These are phyloP conservation scores for Actinia tenebrosa DNA, from an alignment of 64 coral and sea anemone species.

Conservation along the genomic window DNA sequence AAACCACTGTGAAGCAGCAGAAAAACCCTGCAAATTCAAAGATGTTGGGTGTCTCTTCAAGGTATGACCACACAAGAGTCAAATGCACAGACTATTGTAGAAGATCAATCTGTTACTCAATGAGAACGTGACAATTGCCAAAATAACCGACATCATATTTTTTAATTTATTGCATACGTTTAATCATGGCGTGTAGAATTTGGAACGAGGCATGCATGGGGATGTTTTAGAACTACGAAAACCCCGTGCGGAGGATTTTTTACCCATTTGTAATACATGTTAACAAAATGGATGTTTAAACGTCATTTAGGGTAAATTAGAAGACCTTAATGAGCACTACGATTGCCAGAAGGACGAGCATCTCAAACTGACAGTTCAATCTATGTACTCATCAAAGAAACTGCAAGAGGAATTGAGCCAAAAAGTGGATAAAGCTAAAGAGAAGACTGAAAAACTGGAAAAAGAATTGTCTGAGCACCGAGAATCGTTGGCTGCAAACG, in stretches of 20 bases:
- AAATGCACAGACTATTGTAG: not conserved
- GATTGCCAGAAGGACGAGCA: slow-evolving; percentile 32
- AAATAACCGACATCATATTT: no score
- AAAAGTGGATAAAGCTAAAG: slow-evolving; percentile 6
- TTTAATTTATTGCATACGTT: no score
- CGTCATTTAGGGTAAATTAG: slow-evolving; percentile 20
- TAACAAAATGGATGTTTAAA: not conserved
- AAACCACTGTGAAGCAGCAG: slow-evolving; percentile 26
- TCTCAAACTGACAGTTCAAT: slow-evolving; percentile 21
- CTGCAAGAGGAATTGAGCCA: not conserved
- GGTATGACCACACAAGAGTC: slow-evolving; percentile 7
- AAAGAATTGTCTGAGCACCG: slow-evolving; percentile 16
- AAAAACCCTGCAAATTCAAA: slow-evolving; percentile 31
- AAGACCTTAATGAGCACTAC: slow-evolving; percentile 30
- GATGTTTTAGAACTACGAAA: no score
- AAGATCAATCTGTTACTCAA: no score
- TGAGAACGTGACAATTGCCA: no score
- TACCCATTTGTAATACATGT: no score
- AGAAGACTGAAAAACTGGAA: slow-evolving; percentile 12
- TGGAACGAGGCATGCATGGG: no score
- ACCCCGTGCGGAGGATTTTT: no score
- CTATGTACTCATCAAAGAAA: not conserved
- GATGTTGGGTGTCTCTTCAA: slow-evolving; percentile 29
- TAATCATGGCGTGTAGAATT: no score
- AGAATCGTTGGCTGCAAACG: slow-evolving; percentile 19